Percentiles rank a stretch among this genome's conserved stretches.
phyloP scores from a whole-genome alignment of 2,888 invertebrate genomes.

The Callyntrura guangdongensis region DNA sequence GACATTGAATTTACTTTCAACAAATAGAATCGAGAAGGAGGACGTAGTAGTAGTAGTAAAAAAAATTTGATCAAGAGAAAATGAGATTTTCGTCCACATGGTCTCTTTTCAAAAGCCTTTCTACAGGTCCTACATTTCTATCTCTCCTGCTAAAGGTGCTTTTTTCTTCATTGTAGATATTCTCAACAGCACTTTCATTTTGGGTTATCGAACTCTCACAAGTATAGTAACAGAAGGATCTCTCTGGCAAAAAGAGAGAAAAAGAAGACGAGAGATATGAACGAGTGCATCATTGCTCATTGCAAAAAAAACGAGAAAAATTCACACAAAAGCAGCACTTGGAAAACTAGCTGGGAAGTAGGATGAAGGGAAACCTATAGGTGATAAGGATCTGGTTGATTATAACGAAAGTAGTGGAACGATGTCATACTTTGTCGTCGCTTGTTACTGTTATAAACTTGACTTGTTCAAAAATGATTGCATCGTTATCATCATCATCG shows the following conservation, averaged over 20 bases:
- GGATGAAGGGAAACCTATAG: no score
- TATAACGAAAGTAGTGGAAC: not conserved
- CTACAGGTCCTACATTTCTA: not conserved
- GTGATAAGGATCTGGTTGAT: no score
- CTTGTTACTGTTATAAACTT: not conserved
- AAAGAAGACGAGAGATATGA: not conserved
- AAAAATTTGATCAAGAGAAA: slow-evolving; percentile 3
- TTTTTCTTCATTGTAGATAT: no score
- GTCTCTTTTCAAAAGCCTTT: not conserved
- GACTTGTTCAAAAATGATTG: slow-evolving; percentile 34
- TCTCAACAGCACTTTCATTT: not conserved
- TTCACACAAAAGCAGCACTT: not conserved
- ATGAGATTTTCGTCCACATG: not conserved
- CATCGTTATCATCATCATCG: not conserved
- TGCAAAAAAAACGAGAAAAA: not conserved
- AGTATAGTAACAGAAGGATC: not conserved
- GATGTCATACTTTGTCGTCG: not conserved
- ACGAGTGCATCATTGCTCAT: not conserved
- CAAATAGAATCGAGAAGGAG: not conserved
- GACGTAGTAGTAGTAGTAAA: not conserved
- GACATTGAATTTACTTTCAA: slow-evolving; percentile 26
- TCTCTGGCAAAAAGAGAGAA: no score
- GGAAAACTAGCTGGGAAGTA: not conserved
- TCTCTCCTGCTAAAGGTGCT: no score
- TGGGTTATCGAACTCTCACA: not conserved